Base-by-base conservation (phyloP, 2,113 vertebrate species). In the Notechis scutatus region DNA sequence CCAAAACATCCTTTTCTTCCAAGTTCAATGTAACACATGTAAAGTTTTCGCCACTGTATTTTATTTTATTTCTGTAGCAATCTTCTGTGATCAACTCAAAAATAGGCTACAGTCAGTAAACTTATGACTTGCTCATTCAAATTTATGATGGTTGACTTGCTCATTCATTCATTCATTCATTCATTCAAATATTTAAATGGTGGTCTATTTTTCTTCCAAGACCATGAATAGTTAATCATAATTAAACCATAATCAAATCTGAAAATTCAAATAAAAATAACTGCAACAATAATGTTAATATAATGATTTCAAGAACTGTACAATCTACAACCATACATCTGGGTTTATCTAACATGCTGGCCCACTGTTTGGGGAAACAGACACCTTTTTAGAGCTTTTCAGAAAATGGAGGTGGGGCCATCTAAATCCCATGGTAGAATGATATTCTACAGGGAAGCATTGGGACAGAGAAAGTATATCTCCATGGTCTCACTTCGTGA, bases 1-100 rank as follows among this genome's bases (percentile, higher is more conserved):
- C 15, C 34, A 39, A 90, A n/a, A n/a, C 24, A 14, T 11, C 21
- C n/a, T 47, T 39, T 24, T 54, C 29, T 24, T 54, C 29, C 45
- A 56, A 26, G 45, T 74, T 92, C 45, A 87, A 23, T 10, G 12
- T 23, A 34, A 2, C 21, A 8, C 24, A 69, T 39, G 34, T 87
- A 24, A 54, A 23, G 69, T 26, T 59, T 23, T 3, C 14, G 8
- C 29, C 45, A 45, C 39, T 45, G 10, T 12, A 7, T 81, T 42
- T 42, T 81, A 81, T 23, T 92, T 64, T 88, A 39, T 88, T 23
- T 92, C 87, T 23, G 9, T n/a, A 92, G 90, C 21, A 92, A n/a
- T 8, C 54, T 39, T 64, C 29, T 87, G 8, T 45, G 23, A 54
- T 29, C 24, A 54, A 4, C 34, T 42, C 74, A 56, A 14, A 55